Conservation (phyloP, 2,888 invertebrate genomes). For the Pteria penguin region DNA sequence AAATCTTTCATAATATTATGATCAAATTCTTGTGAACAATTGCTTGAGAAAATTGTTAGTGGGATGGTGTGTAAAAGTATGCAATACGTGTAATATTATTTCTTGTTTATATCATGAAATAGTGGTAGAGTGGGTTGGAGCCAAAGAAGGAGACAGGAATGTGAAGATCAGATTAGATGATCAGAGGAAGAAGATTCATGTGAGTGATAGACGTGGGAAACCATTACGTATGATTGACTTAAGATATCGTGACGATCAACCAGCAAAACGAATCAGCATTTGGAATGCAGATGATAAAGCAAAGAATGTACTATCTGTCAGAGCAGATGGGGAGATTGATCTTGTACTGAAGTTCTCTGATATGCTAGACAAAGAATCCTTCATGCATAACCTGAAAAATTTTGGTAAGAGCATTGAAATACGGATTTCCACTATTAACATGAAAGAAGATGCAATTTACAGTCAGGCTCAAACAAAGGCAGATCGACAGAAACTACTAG, state of each 20-base stretch:
- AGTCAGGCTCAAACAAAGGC: conserved; percentile 69
- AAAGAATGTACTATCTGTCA: conserved; percentile 19
- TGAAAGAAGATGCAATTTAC: conserved; percentile 59
- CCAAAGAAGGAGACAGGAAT: conserved; percentile 59
- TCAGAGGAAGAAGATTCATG: conserved; percentile 58
- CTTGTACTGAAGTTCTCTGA: conserved; percentile 63
- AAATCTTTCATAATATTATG: too few species aligned
- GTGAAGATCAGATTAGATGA: conserved; percentile 63
- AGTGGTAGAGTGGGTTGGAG: conserved; percentile 73
- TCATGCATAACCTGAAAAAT: conserved; percentile 52
- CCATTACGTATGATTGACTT: conserved; percentile 67
- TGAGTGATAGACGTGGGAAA: conserved; percentile 55
- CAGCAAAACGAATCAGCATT: conserved; percentile 24
- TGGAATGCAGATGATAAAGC: conserved; percentile 35
- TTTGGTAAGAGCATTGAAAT: conserved; percentile 53
- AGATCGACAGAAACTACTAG: conserved; percentile 70
- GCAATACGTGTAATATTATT: too few species aligned
- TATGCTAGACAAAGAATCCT: conserved; percentile 53
- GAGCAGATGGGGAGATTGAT: conserved; percentile 48
- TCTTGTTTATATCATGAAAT: too few species aligned
- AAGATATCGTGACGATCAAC: conserved; percentile 8
- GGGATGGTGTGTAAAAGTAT: too few species aligned
- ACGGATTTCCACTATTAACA: conserved; percentile 40
- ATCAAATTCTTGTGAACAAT: too few species aligned
- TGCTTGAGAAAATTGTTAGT: too few species aligned